Evolutionary conservation across 2,113 vertebrate species (phyloP).

Genomic region (human (Homo sapiens)): GRCh38 chr7:139749501-139750000

Average conservation of each 20-base stretch:
- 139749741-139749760: neutral
- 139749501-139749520: neutral
- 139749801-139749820: accelerated
- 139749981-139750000: neutral
- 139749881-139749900: neutral
- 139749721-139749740: neutral
- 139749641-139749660: neutral
- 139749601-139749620: neutral
- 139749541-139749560: neutral
- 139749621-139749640: neutral
- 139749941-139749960: neutral
- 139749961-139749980: neutral
- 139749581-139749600: neutral
- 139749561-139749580: neutral
- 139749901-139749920: neutral
- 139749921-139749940: neutral
- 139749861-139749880: neutral
- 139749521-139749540: neutral
- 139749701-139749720: neutral
- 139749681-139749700: neutral
- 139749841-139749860: neutral
- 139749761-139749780: neutral
- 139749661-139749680: neutral
- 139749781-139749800: accelerated
- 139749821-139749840: neutral